phyloP scores from a whole-genome alignment of 2,113 vertebrate species.

The Okapia johnstoni region DNA sequence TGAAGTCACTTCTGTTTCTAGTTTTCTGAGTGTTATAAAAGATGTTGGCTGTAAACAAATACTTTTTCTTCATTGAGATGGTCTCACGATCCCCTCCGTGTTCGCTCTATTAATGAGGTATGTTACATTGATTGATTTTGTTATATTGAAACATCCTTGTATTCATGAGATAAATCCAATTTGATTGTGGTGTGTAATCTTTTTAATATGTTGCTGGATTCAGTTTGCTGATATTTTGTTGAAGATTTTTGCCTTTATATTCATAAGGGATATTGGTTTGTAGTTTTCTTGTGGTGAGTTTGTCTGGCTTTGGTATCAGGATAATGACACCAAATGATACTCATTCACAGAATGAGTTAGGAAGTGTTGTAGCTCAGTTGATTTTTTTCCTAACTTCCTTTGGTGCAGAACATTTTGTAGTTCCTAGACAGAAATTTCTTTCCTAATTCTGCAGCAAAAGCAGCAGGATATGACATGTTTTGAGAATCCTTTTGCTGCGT shows the following conservation, averaged over 20 bases:
- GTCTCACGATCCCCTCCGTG: rapidly evolving
- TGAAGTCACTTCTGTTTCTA: neutral
- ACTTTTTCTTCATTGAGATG: neutral
- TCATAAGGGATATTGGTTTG: neutral
- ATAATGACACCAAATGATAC: neutral
- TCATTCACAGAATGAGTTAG: neutral
- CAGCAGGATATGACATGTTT: neutral
- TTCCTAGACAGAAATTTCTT: neutral
- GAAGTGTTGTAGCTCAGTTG: neutral
- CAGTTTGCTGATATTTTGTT: neutral
- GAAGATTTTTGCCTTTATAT: neutral
- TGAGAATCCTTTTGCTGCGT: neutral
- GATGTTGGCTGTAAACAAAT: neutral
- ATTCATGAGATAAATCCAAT: neutral
- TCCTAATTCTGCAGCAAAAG: neutral
- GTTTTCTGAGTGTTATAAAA: neutral
- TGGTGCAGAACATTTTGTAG: neutral
- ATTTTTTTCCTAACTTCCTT: neutral
- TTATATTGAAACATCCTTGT: neutral
- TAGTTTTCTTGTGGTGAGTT: neutral
- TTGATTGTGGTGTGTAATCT: neutral
- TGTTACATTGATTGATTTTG: neutral
- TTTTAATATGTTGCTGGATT: neutral
- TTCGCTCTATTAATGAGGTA: neutral
- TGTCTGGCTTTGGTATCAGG: neutral